phyloP scores from a whole-genome alignment of 1,140 invertebrate genomes.

The Rhyzopertha dominica region DNA sequence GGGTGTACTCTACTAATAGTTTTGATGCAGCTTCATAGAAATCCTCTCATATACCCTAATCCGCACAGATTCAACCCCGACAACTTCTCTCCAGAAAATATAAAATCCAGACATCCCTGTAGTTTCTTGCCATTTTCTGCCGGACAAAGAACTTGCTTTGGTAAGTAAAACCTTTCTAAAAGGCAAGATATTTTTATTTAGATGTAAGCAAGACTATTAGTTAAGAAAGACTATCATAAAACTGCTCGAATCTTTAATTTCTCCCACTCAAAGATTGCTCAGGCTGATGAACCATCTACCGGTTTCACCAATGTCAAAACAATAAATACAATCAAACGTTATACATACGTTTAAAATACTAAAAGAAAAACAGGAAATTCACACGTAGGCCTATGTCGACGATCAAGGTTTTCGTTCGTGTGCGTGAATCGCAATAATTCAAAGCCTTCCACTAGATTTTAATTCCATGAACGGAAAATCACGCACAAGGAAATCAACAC shows the following conservation, averaged over 20 bases:
- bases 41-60: constrained; percentile 57
- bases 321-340: neutral
- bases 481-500: neutral
- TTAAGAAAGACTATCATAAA: too few species aligned
- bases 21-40: constrained; percentile 54
- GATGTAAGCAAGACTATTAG: neutral
- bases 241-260: too few species aligned
- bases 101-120: constrained; percentile 58
- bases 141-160: constrained; percentile 62
- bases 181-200: neutral
- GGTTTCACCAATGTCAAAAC: neutral
- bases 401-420: neutral
- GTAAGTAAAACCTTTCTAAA: constrained; percentile 31
- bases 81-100: constrained; percentile 64
- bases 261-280: too few species aligned
- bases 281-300: neutral
- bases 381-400: neutral
- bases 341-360: neutral
- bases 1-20: constrained; percentile 53
- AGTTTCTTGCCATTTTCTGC: constrained; percentile 71
- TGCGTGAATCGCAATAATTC: neutral
- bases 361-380: neutral
- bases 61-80: constrained; percentile 72
- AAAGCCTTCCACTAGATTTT: neutral
- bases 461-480: neutral